Base-by-base conservation (phyloP, 2,888 invertebrate genomes). In the Microchrysa polita region DNA sequence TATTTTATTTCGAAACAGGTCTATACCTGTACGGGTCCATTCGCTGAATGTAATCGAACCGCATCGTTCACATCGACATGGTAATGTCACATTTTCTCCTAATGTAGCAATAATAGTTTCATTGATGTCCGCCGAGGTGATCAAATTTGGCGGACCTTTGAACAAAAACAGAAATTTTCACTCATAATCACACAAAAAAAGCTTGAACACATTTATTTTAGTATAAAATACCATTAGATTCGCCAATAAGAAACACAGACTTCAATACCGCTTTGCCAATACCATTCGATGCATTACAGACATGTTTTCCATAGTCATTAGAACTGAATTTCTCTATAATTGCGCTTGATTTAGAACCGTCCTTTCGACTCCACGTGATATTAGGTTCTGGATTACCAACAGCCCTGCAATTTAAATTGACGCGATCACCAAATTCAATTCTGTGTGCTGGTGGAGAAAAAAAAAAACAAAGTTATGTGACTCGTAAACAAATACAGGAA, bases 291-390 rank as follows among this genome's bases (percentile, higher is more conserved):
- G 79, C 80, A 67, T 72, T 57, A 73, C 82, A 82, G 1, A 63
- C 75, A 74, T 81, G 81, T 44, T 23, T 63, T 18, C 81, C 81
- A 69, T 78, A 77, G 72, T 80, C 74, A n/a, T 72, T 67, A 1
- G 67, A 48, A 27, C 59, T 72, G 44, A 78, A 76, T 67, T 74
- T 73, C 44, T 73, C 10, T 52, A 79, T 75, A 48, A 7, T 18
- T 18, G 61, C 63, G 10, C 60, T 34, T 1, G 22, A 10, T 9
- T 22, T 23, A 22, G 48, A 48, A 12, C 23, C 65, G 22, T 65
- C 48, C 1, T 44, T 48, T 22, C 48, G 65, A 7, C 18, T 4
- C 65, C 65, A 65, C 7, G 48, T 20, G 20, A 65, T 44, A 20
- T 44, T 20, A 20, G 65, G 65, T 42, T 10, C 7, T 7, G 65